These are phyloP conservation scores for Synergus umbraculus DNA, from an alignment of 2,888 invertebrate genomes.

Conservation along the genomic window DNA sequence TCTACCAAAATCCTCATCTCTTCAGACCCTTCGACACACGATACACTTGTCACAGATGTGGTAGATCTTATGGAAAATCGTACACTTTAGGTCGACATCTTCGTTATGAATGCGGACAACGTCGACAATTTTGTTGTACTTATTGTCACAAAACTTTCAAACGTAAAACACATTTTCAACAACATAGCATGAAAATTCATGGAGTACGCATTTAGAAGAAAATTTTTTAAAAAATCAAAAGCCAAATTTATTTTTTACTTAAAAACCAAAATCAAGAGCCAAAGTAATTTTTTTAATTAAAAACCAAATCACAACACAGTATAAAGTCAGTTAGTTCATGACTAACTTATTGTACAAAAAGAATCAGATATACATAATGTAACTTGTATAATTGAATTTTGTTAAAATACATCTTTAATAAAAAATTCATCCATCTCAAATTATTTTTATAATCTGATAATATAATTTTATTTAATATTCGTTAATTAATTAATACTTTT, in stretches of 20 bases:
- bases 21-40: slow-evolving; percentile 42
- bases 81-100: slow-evolving; percentile 80
- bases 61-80: slow-evolving; percentile 78
- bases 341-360: background rate
- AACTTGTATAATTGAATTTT: background rate
- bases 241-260: no score
- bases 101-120: slow-evolving; percentile 73
- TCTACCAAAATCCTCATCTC: background rate
- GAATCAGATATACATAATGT: background rate
- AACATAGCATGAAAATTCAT: slow-evolving; percentile 69
- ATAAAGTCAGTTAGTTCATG: background rate
- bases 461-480: background rate
- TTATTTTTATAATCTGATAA: background rate
- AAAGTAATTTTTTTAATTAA: no score
- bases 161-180: slow-evolving; percentile 68
- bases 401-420: background rate
- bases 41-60: slow-evolving; percentile 62
- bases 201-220: background rate
- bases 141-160: slow-evolving; percentile 69
- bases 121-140: slow-evolving; percentile 70
- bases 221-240: background rate
- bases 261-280: no score
- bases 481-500: background rate
- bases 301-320: no score
- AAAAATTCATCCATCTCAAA: background rate